Evolutionary conservation across 2,888 invertebrate genomes (phyloP).

Genomic region (Cinara cedri): DNA sequence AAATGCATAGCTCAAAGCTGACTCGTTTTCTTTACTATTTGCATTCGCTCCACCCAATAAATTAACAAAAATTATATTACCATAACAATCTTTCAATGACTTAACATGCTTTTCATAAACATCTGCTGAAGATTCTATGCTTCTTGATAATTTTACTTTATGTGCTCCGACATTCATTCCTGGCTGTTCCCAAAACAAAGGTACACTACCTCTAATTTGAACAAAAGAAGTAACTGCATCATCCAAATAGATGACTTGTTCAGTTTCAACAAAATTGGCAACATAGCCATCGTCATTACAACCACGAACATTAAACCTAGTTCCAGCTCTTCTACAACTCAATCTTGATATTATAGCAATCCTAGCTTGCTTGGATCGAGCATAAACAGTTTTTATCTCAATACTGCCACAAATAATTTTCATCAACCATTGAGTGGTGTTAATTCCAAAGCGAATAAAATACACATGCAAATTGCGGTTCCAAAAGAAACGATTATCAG

Average conservation of each 20-base stretch:
- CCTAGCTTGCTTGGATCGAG: constrained; percentile 90
- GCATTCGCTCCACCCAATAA: constrained; percentile 84
- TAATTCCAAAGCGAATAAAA: constrained; percentile 87
- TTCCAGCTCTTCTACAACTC: constrained; percentile 97
- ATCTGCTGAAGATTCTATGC: constrained; percentile 90
- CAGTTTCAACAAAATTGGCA: constrained; percentile 99
- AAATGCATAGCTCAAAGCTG: constrained; percentile 90
- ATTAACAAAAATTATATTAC: constrained; percentile 89
- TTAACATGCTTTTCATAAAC: constrained; percentile 91
- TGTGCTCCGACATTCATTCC: constrained; percentile 98
- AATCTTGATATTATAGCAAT: constrained; percentile 95
- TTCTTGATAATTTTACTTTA: constrained; percentile 95
- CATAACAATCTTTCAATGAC: constrained; percentile 86
- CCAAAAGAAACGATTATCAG: constrained; percentile 98
- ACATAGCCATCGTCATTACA: constrained; percentile 99
- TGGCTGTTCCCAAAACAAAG: constrained; percentile 99
- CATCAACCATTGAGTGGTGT: constrained; percentile 88
- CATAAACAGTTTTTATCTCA: constrained; percentile 97
- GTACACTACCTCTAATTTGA: constrained; percentile 94
- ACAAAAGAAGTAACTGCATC: constrained; percentile 88
- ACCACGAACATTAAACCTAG: constrained; percentile 97
- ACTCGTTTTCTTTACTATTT: constrained; percentile 96
- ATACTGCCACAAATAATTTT: constrained; percentile 97
- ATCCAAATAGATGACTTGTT: constrained; percentile 93
- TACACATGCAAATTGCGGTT: constrained; percentile 95